Base-by-base conservation (phyloP, 2,888 invertebrate genomes). In the Drosophila neutralis region DNA sequence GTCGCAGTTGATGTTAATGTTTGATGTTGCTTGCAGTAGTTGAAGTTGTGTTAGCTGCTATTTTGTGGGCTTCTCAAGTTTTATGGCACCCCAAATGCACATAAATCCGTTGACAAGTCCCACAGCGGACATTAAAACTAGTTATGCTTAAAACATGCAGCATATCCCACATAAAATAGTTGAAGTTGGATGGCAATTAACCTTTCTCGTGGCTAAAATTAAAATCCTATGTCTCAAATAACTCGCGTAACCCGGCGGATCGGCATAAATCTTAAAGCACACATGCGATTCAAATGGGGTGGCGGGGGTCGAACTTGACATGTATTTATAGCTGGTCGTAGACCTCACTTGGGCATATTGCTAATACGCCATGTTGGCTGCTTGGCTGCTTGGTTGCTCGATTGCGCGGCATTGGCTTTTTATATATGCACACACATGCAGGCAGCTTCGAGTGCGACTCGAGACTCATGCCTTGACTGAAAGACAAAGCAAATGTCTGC, bases 121-220 rank as follows among this genome's bases (percentile, higher is more conserved):
- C 84, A 58, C 69, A 64, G 38, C 63, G 66, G 60, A 70, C 82
- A 79, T 85, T 72, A 83, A 78, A 73, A 69, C 57, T 79, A 79
- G 76, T 89, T 79, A 71, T 76, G 71, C 68, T 69, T 63, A 69
- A 65, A 69, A 65, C 59, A 68, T 48, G 54, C 65, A 35, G 51
- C 49, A 49, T 42, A 52, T 48, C 13, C 66, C 48, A 27, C 61
- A 68, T 57, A 69, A 76, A 87, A 73, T 79, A 87, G 81, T 84
- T 77, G 62, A 76, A 84, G 87, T 89, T 84, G 76, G 81, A 82
- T 82, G 87, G 76, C 89, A 85, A 85, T 85, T 85, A 85, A 85
- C 85, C 85, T 79, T 71, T 73, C 69, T 79, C 72, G 79, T 72
- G 70, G 48, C 71, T 21, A 68, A 89, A 85, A 83, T 85, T 85